A percentile compares a stretch with the other conserved stretches of the same genome.
These are phyloP conservation scores for Thunnus thynnus DNA, from an alignment of 2,113 vertebrate species.

Conservation along the genomic window DNA sequence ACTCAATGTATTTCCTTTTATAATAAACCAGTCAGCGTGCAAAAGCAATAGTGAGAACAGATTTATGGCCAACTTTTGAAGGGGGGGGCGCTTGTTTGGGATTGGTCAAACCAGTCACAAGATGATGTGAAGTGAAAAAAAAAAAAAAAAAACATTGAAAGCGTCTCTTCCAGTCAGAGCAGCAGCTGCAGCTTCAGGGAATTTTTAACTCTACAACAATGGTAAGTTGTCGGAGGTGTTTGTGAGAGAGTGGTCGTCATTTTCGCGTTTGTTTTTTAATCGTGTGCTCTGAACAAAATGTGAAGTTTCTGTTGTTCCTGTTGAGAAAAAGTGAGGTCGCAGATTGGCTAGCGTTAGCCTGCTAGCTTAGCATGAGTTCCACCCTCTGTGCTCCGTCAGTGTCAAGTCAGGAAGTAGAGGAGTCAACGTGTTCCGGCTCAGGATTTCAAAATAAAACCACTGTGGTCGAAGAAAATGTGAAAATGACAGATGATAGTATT, in stretches of 20 bases:
- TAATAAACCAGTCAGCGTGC: background rate
- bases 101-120: constrained; percentile 80
- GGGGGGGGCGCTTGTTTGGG: constrained; percentile 34
- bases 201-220: constrained; percentile 74
- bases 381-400: constrained; percentile 55
- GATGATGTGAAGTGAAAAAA: constrained; percentile 63
- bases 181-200: constrained; percentile 64
- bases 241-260: fast-evolving
- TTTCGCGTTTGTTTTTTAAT: background rate
- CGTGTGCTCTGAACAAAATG: background rate
- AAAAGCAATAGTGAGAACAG: background rate
- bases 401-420: background rate
- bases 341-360: constrained; percentile 56
- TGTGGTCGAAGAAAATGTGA: too few species aligned
- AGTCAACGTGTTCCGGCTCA: background rate
- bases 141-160: constrained; percentile 56
- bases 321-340: constrained; percentile 36
- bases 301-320: constrained; percentile 12
- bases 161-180: constrained; percentile 60
- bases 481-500: too few species aligned
- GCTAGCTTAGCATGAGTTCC: constrained; percentile 76
- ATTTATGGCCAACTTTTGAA: background rate
- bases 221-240: constrained; percentile 70
- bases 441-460: constrained; percentile 56
- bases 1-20: too few species aligned